Evolutionary conservation across 2,113 vertebrate genomes (phyloP).

Genomic region (Bothrops jararaca): DNA sequence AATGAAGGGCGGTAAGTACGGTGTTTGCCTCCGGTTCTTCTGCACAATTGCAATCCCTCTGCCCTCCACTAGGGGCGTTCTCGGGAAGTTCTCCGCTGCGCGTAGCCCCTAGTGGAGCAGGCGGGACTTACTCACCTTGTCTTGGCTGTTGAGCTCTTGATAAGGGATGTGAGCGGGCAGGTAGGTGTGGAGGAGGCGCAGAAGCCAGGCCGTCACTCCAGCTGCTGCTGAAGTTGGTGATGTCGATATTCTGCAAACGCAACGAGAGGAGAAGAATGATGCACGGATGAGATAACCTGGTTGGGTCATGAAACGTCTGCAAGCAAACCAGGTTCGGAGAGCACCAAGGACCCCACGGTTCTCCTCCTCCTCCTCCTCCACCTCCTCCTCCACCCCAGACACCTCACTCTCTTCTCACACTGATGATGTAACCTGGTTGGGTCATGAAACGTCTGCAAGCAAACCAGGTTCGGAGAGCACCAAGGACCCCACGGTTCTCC

Average conservation of each 20-base stretch:
- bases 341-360: too few species aligned
- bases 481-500: too few species aligned
- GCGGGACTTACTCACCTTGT: slow-evolving; percentile 80
- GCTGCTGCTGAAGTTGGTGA: slow-evolving; percentile 95
- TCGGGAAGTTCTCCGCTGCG: too few species aligned
- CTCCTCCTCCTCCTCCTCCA: too few species aligned
- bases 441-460: too few species aligned
- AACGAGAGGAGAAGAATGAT: neutral
- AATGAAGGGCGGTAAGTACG: neutral
- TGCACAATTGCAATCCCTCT: neutral
- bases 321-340: too few species aligned
- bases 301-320: neutral
- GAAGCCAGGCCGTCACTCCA: slow-evolving; percentile 92
- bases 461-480: neutral
- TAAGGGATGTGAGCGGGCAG: slow-evolving; percentile 91
- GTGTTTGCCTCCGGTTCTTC: neutral
- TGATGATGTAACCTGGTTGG: too few species aligned
- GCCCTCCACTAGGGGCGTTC: neutral
- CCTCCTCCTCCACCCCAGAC: too few species aligned
- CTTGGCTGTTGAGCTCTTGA: slow-evolving; percentile 87
- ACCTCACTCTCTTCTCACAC: too few species aligned
- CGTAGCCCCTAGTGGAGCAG: neutral
- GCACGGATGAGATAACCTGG: neutral
- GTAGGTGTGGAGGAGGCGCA: slow-evolving; percentile 90
- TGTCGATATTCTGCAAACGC: slow-evolving; percentile 82